Evolutionary conservation across 2,113 vertebrate species (phyloP).

Genomic region (Embiotoca jacksoni): DNA sequence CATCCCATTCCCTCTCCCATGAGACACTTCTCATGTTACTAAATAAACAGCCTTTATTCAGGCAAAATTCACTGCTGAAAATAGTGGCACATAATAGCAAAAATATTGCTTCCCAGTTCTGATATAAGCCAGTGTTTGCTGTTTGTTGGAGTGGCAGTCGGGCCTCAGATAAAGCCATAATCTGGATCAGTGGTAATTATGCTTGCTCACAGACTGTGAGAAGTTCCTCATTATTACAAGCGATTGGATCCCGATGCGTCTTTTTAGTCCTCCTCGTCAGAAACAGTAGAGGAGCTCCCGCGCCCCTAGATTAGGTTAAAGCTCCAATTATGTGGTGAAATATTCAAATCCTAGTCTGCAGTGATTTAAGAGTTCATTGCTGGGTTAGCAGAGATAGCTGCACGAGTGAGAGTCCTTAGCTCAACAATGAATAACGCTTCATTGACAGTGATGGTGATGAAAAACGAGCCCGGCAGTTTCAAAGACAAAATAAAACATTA

Average conservation of each 20-base stretch:
- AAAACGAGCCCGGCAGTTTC: conserved; percentile 66
- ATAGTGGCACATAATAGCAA: conserved; percentile 40
- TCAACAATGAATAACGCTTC: conserved; percentile 72
- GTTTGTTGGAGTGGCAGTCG: conserved; percentile 66
- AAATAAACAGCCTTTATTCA: conserved; percentile 61
- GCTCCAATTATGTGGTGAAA: conserved; percentile 81
- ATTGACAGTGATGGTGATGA: conserved; percentile 79
- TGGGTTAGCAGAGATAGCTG: conserved; percentile 76
- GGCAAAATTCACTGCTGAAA: conserved; percentile 46
- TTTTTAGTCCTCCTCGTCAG: conserved; percentile 70
- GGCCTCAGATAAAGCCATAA: conserved; percentile 63
- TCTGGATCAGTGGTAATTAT: conserved; percentile 82
- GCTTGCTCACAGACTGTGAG: conserved; percentile 70
- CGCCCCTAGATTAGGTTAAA: conserved; percentile 82
- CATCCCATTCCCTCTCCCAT: conserved; percentile 38
- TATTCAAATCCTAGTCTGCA: conserved; percentile 82
- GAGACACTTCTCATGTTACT: conserved; percentile 50
- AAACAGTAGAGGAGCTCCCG: conserved; percentile 66
- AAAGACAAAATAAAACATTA: conserved; percentile 75
- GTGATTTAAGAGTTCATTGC: conserved; percentile 81
- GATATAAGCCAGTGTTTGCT: conserved; percentile 59
- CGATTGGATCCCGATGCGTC: conserved; percentile 75
- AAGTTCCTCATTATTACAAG: conserved; percentile 78
- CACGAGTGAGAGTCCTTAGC: conserved; percentile 64
- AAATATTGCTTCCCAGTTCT: conserved; percentile 43